Conservation (phyloP, 2,113 vertebrate species). For the Coreoperca whiteheadi region DNA sequence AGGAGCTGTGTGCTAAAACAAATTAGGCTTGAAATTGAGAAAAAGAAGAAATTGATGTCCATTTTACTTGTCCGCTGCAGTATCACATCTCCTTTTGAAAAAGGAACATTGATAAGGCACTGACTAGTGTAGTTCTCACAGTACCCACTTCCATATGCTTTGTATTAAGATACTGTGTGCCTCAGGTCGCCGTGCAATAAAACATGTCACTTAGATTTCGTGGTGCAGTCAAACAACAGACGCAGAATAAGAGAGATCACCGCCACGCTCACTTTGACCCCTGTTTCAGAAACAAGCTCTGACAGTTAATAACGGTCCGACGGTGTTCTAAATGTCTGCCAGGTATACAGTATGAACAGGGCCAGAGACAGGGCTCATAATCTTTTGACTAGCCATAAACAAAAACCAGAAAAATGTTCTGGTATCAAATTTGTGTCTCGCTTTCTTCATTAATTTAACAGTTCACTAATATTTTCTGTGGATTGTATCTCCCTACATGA, state of each 20-base stretch:
- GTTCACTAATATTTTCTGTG: not conserved
- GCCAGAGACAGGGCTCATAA: not conserved
- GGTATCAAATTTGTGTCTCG: too few relatives aligned
- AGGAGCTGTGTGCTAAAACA: conserved; percentile 4
- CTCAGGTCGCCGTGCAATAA: conserved; percentile 10
- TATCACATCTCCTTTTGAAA: conserved; percentile 12
- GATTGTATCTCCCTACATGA: not conserved
- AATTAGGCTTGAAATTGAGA: conserved; percentile 68
- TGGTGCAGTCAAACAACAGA: conserved; percentile 25
- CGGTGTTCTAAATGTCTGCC: not conserved
- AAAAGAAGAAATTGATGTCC: conserved; percentile 10
- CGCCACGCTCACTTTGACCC: conserved; percentile 12
- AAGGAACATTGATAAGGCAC: conserved; percentile 1
- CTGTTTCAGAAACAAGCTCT: conserved; percentile 38
- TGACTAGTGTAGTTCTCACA: not conserved
- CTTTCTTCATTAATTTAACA: not conserved
- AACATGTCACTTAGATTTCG: conserved; percentile 62
- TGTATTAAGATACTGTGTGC: not conserved
- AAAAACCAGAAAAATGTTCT: not conserved
- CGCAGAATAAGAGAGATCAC: conserved; percentile 33
- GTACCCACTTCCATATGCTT: conserved; percentile 19
- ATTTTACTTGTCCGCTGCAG: not conserved
- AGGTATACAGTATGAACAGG: conserved; percentile 6
- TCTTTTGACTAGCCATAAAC: not conserved
- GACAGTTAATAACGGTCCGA: conserved; percentile 44